These are phyloP conservation scores for Hypomecis punctinalis DNA, from an alignment of 2,888 invertebrate species.

Conservation along the genomic window DNA sequence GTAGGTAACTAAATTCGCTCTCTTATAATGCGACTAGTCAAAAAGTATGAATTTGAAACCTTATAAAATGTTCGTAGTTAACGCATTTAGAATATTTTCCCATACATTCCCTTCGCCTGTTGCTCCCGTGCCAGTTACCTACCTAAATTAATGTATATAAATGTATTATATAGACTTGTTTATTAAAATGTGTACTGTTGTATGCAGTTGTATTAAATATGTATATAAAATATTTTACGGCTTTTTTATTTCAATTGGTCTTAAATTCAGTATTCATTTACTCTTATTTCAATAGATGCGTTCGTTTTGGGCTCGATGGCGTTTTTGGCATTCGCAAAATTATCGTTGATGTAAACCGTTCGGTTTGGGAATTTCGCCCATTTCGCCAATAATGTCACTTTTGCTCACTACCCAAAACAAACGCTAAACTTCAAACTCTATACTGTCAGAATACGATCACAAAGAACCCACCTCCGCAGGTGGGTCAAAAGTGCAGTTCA, in stretches of 20 bases:
- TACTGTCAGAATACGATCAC: too few relatives aligned
- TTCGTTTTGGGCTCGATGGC: too few relatives aligned
- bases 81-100: conserved; percentile 44
- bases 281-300: too few relatives aligned
- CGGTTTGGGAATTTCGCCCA: too few relatives aligned
- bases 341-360: too few relatives aligned
- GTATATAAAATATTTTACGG: conserved; percentile 65
- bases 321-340: too few relatives aligned
- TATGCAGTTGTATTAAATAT: conserved; percentile 80
- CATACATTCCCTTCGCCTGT: conserved; percentile 72
- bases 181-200: conserved; percentile 76
- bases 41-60: conserved; percentile 18
- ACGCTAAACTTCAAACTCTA: too few relatives aligned
- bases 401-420: too few relatives aligned
- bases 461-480: too few relatives aligned
- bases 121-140: conserved; percentile 59
- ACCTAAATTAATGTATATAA: conserved; percentile 70
- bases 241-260: conserved; percentile 31
- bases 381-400: too few relatives aligned
- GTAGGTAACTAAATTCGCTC: conserved; percentile 20
- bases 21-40: conserved; percentile 35
- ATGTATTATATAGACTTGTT: conserved; percentile 68
- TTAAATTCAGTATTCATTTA: not conserved
- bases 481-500: too few relatives aligned
- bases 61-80: conserved; percentile 11